A percentile compares a stretch with the other conserved stretches of the same genome.
phyloP scores from a whole-genome alignment of 1,140 invertebrate genomes.

The Tetraneura akinire region DNA sequence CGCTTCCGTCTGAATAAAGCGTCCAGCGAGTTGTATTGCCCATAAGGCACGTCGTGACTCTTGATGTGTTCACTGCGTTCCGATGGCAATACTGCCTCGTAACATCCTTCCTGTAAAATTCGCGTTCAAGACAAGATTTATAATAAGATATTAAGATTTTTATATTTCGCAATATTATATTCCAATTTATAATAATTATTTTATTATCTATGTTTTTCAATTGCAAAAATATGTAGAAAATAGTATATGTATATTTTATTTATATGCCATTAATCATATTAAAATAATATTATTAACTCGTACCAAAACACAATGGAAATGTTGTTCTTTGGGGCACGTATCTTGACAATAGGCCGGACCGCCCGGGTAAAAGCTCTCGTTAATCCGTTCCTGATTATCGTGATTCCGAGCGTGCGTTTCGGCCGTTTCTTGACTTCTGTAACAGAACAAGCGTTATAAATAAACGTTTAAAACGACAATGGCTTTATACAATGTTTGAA shows the following conservation, averaged over 20 bases:
- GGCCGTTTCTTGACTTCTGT: constrained; percentile 69
- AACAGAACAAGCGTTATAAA: no score
- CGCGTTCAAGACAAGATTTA: no score
- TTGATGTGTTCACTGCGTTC: constrained; percentile 90
- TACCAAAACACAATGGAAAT: constrained; percentile 85
- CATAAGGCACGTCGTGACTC: constrained; percentile 73
- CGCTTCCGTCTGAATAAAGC: constrained; percentile 88
- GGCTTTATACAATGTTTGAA: no score
- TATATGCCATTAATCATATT: no score
- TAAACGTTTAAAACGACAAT: no score
- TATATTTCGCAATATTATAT: no score
- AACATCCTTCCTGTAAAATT: constrained; percentile 77
- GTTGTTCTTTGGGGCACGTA: constrained; percentile 79
- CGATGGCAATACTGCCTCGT: constrained; percentile 77
- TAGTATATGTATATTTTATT: no score
- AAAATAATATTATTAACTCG: constrained; percentile 53
- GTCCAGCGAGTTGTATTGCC: constrained; percentile 74
- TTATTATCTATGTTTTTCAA: no score
- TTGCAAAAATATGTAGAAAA: no score
- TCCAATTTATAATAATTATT: no score
- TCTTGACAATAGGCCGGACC: constrained; percentile 63
- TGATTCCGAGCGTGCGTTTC: constrained; percentile 83
- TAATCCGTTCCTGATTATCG: constrained; percentile 82
- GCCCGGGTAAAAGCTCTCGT: constrained; percentile 76
- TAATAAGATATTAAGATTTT: no score